Conservation (phyloP, 2,113 vertebrate species). For the Cepphus grylle region DNA sequence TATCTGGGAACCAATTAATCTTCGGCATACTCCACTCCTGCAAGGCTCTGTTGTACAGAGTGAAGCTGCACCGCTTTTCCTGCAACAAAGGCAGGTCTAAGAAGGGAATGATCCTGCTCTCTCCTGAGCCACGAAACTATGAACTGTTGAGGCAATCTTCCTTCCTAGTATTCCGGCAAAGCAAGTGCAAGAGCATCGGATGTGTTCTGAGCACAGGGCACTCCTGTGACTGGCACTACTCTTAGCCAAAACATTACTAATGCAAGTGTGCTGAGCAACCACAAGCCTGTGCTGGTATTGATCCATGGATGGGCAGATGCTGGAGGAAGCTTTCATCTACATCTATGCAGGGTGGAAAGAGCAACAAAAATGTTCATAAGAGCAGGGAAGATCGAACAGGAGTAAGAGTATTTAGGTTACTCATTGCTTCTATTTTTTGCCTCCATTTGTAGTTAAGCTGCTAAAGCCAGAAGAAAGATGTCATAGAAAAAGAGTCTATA, state of each 20-base stretch:
- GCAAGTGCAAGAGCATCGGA: not conserved
- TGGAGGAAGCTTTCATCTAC: not conserved
- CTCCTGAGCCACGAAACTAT: not conserved
- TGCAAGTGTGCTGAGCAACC: not conserved
- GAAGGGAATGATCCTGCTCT: not conserved
- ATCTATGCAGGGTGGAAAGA: not conserved
- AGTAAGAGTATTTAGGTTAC: not conserved
- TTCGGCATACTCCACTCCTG: not conserved
- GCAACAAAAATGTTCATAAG: not conserved
- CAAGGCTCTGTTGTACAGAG: not conserved
- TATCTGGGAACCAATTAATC: not conserved
- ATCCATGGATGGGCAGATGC: not conserved
- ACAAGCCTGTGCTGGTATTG: not conserved
- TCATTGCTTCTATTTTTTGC: not conserved
- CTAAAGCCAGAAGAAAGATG: not conserved
- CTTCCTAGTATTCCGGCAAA: not conserved
- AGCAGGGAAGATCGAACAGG: not conserved
- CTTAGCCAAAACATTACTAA: not conserved
- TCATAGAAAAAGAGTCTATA: not conserved
- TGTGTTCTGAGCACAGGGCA: not conserved
- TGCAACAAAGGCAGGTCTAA: not conserved
- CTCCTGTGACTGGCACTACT: not conserved
- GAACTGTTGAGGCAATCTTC: not conserved
- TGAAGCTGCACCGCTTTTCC: not conserved
- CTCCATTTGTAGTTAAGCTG: not conserved